phyloP scores from a whole-genome alignment of 2,888 invertebrate species.

The Nezara viridula region DNA sequence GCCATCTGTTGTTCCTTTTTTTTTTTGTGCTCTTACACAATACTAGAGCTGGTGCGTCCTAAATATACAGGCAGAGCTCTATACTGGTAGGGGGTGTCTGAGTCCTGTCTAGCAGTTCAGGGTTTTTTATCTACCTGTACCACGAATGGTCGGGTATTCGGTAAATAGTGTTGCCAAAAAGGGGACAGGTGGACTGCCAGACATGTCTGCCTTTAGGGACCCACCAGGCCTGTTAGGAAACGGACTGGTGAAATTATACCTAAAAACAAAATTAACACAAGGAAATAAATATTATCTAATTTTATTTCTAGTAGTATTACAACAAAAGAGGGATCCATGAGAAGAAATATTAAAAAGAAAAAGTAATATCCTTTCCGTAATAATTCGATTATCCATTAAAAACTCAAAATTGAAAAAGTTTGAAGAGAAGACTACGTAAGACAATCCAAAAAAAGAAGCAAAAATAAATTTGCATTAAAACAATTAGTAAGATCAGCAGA shows the following conservation, averaged over 20 bases:
- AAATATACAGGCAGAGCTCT: conserved; percentile 5
- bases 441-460: no score
- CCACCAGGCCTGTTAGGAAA: neutral
- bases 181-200: neutral
- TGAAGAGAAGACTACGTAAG: no score
- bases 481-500: no score
- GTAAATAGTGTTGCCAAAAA: neutral
- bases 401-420: no score
- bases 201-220: neutral
- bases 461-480: no score
- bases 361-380: no score
- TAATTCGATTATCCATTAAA: no score
- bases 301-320: no score
- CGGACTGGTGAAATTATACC: neutral
- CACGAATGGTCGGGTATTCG: neutral
- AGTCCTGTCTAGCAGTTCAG: neutral
- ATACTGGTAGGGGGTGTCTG: conserved; percentile 2
- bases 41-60: neutral
- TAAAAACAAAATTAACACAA: no score
- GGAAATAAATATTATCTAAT: no score
- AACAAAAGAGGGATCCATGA: no score
- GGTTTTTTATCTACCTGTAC: neutral
- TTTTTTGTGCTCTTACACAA: conserved; percentile 33
- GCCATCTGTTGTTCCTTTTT: conserved; percentile 29
- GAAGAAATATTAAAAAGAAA: no score